Evolutionary conservation across 2,113 vertebrate genomes (phyloP), one percentile per base, ranked within the genome.

Genomic region (Anarrhichthys ocellatus): DNA sequence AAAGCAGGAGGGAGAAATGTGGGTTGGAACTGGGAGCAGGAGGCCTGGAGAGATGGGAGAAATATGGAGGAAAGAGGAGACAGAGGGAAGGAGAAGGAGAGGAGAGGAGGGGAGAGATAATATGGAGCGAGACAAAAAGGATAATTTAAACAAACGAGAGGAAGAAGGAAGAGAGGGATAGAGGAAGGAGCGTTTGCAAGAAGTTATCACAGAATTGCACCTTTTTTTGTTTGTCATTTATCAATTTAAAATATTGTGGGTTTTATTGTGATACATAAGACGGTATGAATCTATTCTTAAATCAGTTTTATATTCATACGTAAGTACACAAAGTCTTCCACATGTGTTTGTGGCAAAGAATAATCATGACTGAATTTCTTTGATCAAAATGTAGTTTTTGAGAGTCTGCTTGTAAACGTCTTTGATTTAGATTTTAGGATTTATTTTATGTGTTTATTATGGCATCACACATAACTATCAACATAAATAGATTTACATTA

Each of bases 401-500:
- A 2, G n/a, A 20, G 5, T 2, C n/a, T 66, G 22, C 40, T 9
- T 83, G 29, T 34, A 2, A 73, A 32, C 24, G 42, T 61, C 32
- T 66, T 73, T 46, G 8, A 65, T 29, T 78, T 9, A 9, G 42
- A 67, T 36, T 52, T 78, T 10, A 20, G 9, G 13, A 48, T 61
- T 48, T 24, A 42, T 44, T n/a, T 20, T 10, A 24, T 40, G 2
- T 11, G 24, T 62, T 70, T 71, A 42, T 48, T n/a, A 44, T 46
- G 9, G 52, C 5, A 15, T 69, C 40, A 52, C 48, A 80, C 58
- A 68, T 76, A 54, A 38, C 18, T 40, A 58, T 75, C 24, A 73
- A 10, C 56, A 15, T 54, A 1, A 70, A 61, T 62, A 54, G 15
- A 76, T 86, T 73, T 44, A 52, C 44, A 59, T 42, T 44, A 48